Evolutionary conservation across 2,113 vertebrate genomes (phyloP), one percentile per base, ranked within the genome.

Genomic region (Brachirus orientalis): DNA sequence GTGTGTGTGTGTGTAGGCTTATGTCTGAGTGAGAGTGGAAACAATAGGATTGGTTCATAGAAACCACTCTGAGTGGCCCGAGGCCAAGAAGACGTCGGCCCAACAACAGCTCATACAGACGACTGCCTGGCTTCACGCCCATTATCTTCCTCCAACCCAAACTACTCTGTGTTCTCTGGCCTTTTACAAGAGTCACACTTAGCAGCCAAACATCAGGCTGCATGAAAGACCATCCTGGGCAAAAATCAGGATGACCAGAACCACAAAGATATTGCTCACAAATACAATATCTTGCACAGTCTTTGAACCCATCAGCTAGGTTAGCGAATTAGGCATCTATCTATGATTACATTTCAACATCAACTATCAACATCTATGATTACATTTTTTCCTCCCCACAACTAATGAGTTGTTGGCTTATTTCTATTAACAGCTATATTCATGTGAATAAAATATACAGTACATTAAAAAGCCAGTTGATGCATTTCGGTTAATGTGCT

Each of bases 41-140:
- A 93, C 92, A 93, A 93, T 91, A 83, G 80, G 67, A 68, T 75
- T 65, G 64, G 80, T 93, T 92, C 90, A 92, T 86, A 63, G 84
- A 86, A 57, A 73, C 83, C 84, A 83, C 78, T 86, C 64, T 63
- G 57, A 74, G 63, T 52, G 54, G 88, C 90, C 89, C 48, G 71
- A 77, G 83, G 92, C 86, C 67, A 90, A 54, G 88, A 79, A 79
- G 83, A 88, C 76, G 66, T 76, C 72, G 73, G 75, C 84, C 68
- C 73, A 69, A 89, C 91, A 89, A 85, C 88, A 85, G 83, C 78
- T 77, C 85, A 82, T 74, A 89, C 86, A 89, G 87, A 88, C 20
- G 46, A 69, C 47, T 85, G 64, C 50, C 35, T 82, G 80, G 77
- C 82, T 50, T 20, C 58, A 64, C 44, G 53, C 86, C 79, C 75